Conservation (phyloP, 2,888 invertebrate genomes). For the Parthenolecanium corni region DNA sequence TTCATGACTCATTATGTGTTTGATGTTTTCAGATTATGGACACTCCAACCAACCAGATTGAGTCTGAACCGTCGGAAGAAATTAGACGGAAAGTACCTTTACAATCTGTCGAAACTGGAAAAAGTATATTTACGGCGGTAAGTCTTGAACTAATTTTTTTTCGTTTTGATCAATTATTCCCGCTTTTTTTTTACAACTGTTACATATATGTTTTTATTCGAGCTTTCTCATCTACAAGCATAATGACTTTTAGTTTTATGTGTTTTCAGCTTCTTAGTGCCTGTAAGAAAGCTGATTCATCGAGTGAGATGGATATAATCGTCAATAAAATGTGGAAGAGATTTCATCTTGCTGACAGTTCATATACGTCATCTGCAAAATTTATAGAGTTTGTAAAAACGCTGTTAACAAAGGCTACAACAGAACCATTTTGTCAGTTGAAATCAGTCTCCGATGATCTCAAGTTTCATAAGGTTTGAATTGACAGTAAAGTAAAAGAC, state of each 20-base stretch:
- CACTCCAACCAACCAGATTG: neutral
- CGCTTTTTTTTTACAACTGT: too few relatives aligned
- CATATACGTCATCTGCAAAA: neutral
- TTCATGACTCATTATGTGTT: too few relatives aligned
- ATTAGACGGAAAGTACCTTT: neutral
- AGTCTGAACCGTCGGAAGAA: neutral
- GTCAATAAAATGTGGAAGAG: conserved; percentile 5
- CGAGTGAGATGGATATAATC: neutral
- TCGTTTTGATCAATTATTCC: neutral
- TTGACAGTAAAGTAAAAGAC: neutral
- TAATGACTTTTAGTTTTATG: neutral
- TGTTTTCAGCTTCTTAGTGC: neutral
- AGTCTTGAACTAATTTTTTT: neutral
- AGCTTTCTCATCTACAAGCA: neutral
- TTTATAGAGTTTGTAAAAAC: neutral
- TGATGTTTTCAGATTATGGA: neutral
- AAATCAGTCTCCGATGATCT: neutral
- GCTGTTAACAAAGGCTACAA: neutral
- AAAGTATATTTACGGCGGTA: conserved; percentile 5
- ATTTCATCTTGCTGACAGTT: neutral
- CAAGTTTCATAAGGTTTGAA: neutral
- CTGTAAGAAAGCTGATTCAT: neutral
- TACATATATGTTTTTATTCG: neutral
- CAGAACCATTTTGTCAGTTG: neutral
- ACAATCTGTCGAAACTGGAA: neutral